phyloP scores from a whole-genome alignment of 2,113 vertebrate species.

The Forbesichthys papilliferus region DNA sequence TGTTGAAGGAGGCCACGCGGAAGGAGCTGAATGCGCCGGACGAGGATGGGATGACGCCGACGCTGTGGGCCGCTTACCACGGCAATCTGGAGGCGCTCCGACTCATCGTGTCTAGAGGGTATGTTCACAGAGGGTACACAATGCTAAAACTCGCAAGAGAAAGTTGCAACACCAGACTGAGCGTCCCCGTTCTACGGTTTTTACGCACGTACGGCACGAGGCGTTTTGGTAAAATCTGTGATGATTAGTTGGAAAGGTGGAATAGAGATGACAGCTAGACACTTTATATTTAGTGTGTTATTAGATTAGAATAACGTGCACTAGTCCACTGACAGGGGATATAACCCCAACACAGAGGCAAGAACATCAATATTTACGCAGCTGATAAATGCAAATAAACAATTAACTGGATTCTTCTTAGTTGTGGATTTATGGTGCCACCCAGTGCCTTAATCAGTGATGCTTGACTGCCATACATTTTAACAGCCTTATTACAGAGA shows the following conservation, averaged over 20 bases:
- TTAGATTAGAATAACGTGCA: too few species aligned
- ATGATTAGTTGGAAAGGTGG: background rate
- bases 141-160: too few species aligned
- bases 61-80: conserved; percentile 91
- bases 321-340: too few species aligned
- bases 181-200: background rate
- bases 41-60: conserved; percentile 94
- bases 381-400: too few species aligned
- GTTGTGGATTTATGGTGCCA: too few species aligned
- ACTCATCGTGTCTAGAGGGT: conserved; percentile 90
- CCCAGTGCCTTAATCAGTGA: conserved; percentile 14
- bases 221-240: background rate
- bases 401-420: too few species aligned
- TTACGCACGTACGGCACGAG: background rate
- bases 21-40: conserved; percentile 91
- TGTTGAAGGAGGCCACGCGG: conserved; percentile 88
- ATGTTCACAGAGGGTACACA: conserved; percentile 58
- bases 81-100: conserved; percentile 89
- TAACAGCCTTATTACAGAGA: conserved; percentile 52
- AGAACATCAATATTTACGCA: background rate
- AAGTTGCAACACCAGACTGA: background rate
- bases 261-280: background rate
- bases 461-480: conserved; percentile 26
- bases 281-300: too few species aligned
- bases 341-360: background rate